phyloP scores from a whole-genome alignment of 2,888 invertebrate genomes.

The Heliconius sara region DNA sequence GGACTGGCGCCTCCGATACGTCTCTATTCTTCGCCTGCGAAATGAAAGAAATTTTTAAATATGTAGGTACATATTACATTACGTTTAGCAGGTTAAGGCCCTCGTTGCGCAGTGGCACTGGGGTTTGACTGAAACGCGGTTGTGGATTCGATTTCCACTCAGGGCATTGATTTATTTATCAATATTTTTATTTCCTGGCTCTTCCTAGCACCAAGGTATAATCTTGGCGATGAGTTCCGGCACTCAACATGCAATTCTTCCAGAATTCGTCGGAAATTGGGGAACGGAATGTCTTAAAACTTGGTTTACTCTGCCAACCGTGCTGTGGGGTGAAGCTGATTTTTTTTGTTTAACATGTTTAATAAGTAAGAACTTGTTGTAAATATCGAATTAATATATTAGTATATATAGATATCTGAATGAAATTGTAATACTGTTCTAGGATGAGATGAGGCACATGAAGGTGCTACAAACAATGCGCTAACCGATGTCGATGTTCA shows the following conservation, averaged over 20 bases:
- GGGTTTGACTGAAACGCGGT: no score
- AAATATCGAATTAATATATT: neutral
- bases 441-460: slow-evolving; percentile 56
- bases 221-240: no score
- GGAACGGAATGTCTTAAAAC: no score
- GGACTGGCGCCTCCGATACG: slow-evolving; percentile 92
- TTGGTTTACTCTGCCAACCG: no score
- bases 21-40: slow-evolving; percentile 91
- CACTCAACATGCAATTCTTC: no score
- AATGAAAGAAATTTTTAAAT: slow-evolving; percentile 47
- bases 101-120: no score
- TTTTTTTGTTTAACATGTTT: neutral
- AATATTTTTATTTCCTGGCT: no score
- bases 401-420: neutral
- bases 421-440: neutral
- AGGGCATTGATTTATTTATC: no score
- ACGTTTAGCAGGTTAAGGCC: neutral
- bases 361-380: neutral
- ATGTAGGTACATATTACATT: neutral
- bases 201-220: no score
- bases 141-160: no score
- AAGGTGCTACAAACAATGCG: slow-evolving; percentile 59
- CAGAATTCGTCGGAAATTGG: no score
- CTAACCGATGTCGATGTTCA: slow-evolving; percentile 69
- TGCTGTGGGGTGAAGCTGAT: no score